Conservation (phyloP, 2,888 invertebrate species). For the Lepetodrilus schrolli region DNA sequence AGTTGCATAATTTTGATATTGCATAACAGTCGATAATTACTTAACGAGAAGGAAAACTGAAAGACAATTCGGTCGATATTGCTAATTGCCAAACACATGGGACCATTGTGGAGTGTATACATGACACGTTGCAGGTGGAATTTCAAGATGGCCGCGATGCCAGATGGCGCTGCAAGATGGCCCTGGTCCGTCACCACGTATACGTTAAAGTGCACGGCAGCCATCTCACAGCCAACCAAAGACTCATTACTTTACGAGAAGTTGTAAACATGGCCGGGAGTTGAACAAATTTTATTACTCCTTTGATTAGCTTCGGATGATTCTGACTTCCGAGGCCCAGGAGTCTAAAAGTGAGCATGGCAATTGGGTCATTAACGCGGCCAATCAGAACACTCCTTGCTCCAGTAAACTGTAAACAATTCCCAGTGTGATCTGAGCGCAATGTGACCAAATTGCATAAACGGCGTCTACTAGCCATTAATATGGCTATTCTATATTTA, state of each 20-base stretch:
- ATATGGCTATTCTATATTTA: neutral
- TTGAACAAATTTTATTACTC: neutral
- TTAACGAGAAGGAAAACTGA: too few relatives aligned
- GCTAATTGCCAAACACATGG: too few relatives aligned
- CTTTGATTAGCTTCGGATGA: conserved; percentile 13
- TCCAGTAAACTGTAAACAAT: too few relatives aligned
- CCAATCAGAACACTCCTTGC: too few relatives aligned
- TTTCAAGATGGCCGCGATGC: neutral
- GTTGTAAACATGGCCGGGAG: conserved; percentile 3
- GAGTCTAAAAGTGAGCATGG: neutral
- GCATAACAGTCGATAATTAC: neutral
- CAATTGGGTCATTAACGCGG: neutral
- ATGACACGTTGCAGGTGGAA: neutral
- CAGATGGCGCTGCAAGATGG: conserved; percentile 6
- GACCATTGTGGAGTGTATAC: too few relatives aligned
- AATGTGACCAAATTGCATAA: neutral
- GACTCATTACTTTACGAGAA: neutral
- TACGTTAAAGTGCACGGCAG: neutral
- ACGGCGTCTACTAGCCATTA: neutral
- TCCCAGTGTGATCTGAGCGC: too few relatives aligned
- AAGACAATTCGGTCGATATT: too few relatives aligned
- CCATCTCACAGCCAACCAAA: neutral
- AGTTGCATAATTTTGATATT: neutral
- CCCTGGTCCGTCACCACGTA: neutral
- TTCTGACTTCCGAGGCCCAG: neutral